Conservation (phyloP, 2,797 vertebrate species). For the Margarornis squamiger region DNA sequence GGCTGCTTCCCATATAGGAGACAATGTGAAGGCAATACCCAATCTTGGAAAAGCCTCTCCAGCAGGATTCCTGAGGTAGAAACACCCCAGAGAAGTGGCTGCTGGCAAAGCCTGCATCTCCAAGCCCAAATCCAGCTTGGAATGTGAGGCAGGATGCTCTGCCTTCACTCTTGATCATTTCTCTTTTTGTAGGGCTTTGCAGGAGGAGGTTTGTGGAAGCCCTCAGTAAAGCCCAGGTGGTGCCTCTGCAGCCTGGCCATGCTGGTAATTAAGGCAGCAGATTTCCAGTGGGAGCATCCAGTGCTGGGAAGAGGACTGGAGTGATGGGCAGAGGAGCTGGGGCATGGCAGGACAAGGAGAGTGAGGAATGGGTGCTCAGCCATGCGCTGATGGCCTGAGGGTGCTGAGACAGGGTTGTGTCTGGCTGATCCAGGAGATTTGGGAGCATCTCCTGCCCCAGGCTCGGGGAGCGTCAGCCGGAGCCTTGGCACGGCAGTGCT, state of each 20-base stretch:
- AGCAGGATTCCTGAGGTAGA: neutral
- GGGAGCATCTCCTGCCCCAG: neutral
- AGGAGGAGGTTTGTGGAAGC: neutral
- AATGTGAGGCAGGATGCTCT: neutral
- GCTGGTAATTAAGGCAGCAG: neutral
- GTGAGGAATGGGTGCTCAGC: neutral
- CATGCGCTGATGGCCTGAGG: fast-evolving
- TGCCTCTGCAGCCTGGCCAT: neutral
- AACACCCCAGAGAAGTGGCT: neutral
- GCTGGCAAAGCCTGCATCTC: neutral
- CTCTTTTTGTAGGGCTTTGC: neutral
- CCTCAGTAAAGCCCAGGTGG: neutral
- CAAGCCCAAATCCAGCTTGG: neutral
- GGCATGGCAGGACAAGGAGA: fast-evolving
- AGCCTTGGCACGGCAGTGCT: neutral
- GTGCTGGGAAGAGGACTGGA: neutral
- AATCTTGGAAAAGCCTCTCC: neutral
- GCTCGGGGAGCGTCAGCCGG: fast-evolving
- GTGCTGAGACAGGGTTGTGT: fast-evolving
- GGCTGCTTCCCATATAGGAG: neutral
- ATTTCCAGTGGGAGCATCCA: neutral
- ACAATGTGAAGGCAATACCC: neutral
- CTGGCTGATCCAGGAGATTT: neutral
- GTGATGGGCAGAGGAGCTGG: neutral
- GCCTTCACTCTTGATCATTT: fast-evolving